Percentiles rank a stretch among this genome's conserved stretches.
Conservation (phyloP, 2,888 invertebrate genomes). For the Monopis laevigella region DNA sequence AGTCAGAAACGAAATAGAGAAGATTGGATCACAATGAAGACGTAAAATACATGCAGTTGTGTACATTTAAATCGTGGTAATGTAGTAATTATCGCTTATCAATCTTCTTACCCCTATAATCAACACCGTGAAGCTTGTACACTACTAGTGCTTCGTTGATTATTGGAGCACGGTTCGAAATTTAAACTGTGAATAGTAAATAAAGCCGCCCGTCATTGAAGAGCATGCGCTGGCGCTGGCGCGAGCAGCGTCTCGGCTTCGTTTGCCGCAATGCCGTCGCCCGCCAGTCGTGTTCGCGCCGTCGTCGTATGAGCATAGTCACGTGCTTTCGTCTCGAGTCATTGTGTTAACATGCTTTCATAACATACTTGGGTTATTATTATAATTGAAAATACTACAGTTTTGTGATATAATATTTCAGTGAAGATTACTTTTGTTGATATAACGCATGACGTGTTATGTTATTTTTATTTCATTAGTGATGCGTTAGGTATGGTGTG, state of each 20-base stretch:
- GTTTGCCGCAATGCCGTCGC: slow-evolving; percentile 16
- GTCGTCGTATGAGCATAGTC: slow-evolving; percentile 53
- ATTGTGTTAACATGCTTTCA: slow-evolving; percentile 19
- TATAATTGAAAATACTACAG: neutral
- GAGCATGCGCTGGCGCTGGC: slow-evolving; percentile 40
- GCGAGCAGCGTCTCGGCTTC: neutral
- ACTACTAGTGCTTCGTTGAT: slow-evolving; percentile 38
- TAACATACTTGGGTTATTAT: slow-evolving; percentile 8
- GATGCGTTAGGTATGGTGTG: slow-evolving; percentile 36
- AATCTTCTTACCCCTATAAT: neutral
- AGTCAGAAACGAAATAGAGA: no score
- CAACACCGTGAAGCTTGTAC: slow-evolving; percentile 12
- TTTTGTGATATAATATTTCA: neutral
- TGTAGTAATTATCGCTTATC: no score
- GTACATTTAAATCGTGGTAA: no score
- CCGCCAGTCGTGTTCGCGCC: slow-evolving; percentile 46
- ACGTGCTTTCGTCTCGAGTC: slow-evolving; percentile 32
- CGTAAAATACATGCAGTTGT: no score
- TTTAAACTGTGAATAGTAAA: slow-evolving; percentile 60
- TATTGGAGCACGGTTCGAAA: slow-evolving; percentile 54
- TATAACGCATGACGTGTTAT: slow-evolving; percentile 31
- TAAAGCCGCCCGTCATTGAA: slow-evolving; percentile 47
- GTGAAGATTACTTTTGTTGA: neutral
- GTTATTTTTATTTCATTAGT: slow-evolving; percentile 44
- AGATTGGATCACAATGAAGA: no score